Conservation (phyloP, 2,888 invertebrate species). For the Acanthococcus lagerstroemiae region DNA sequence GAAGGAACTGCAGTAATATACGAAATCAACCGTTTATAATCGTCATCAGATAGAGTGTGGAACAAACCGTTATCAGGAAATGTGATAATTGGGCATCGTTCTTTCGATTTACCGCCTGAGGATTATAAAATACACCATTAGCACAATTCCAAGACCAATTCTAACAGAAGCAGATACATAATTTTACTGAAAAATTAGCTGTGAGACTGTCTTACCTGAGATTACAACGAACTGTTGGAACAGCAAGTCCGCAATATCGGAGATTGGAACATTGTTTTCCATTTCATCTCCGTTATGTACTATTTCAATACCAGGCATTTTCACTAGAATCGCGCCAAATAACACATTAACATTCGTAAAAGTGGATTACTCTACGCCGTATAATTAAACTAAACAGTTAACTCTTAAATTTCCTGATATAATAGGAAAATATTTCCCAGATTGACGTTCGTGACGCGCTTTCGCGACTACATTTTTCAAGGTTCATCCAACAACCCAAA, state of each 20-base stretch:
- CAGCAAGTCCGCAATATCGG: conserved; percentile 75
- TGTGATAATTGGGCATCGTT: conserved; percentile 86
- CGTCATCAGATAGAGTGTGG: conserved; percentile 67
- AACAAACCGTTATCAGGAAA: conserved; percentile 90
- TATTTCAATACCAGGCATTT: conserved; percentile 14
- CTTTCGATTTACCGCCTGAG: conserved; percentile 76
- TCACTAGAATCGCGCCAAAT: background rate
- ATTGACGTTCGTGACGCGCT: too few species aligned
- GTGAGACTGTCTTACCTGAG: conserved; percentile 49
- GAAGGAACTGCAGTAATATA: conserved; percentile 93
- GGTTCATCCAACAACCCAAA: too few species aligned
- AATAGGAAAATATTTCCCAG: too few species aligned
- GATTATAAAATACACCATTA: background rate
- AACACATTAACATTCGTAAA: too few species aligned
- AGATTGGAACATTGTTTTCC: conserved; percentile 44
- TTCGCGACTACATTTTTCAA: too few species aligned
- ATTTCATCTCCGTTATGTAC: conserved; percentile 5
- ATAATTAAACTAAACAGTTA: too few species aligned
- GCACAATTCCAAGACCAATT: background rate
- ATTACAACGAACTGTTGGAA: conserved; percentile 83
- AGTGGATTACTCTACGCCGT: too few species aligned
- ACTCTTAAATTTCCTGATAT: too few species aligned
- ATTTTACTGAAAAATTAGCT: conserved; percentile 7
- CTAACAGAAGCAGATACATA: too few species aligned
- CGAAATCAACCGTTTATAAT: conserved; percentile 82